Conservation (phyloP, 2,797 vertebrate genomes). For the Onychomys torridus region DNA sequence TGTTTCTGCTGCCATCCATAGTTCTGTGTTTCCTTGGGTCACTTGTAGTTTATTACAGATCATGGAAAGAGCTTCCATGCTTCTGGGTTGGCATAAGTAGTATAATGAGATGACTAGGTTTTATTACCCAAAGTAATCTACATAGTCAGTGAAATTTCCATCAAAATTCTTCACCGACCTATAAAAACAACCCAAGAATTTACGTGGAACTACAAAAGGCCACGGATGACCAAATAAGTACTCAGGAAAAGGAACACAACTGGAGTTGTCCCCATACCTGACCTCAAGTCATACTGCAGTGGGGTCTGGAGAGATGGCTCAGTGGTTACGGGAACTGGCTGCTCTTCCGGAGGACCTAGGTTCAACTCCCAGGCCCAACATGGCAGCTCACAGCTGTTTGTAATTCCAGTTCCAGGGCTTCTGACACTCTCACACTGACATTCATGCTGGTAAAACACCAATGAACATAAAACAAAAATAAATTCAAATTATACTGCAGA, state of each 20-base stretch:
- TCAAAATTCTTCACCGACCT: not conserved
- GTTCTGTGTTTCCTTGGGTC: not conserved
- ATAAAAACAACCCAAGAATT: not conserved
- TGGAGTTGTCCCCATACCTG: not conserved
- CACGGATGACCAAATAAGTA: not conserved
- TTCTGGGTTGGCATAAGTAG: not conserved
- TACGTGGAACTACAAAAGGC: not conserved
- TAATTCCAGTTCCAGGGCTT: too few relatives aligned
- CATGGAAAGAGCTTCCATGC: not conserved
- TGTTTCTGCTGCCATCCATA: not conserved
- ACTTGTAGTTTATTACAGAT: not conserved
- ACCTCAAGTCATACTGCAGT: not conserved
- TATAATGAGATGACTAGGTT: not conserved
- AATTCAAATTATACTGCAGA: not conserved
- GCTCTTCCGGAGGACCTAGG: too few relatives aligned
- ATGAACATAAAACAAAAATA: too few relatives aligned
- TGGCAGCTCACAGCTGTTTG: too few relatives aligned
- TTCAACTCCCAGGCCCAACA: too few relatives aligned
- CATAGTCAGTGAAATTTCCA: not conserved
- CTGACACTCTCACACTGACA: too few relatives aligned
- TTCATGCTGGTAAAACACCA: too few relatives aligned
- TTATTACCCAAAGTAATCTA: not conserved
- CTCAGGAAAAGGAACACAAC: not conserved
- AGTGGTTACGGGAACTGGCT: too few relatives aligned
- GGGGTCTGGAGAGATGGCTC: too few relatives aligned